Evolutionary conservation across 2,797 vertebrate genomes (phyloP).

Genomic region (Parauchenoglanis punctatus): DNA sequence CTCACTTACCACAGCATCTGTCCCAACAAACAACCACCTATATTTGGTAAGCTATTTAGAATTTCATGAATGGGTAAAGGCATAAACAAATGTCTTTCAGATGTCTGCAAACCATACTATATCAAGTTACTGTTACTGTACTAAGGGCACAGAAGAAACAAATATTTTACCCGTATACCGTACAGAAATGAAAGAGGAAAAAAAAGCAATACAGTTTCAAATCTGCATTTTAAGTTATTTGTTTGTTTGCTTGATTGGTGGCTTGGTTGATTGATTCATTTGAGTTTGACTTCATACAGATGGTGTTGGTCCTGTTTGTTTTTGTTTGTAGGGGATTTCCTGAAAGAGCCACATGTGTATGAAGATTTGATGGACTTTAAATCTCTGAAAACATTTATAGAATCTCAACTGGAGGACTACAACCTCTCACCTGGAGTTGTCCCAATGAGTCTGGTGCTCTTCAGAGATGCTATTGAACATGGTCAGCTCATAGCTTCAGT

Average conservation of each 20-base stretch:
- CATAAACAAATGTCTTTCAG: neutral
- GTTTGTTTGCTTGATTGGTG: neutral
- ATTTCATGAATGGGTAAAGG: neutral
- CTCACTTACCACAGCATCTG: conserved; percentile 83
- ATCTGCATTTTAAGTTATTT: neutral
- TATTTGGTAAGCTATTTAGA: conserved; percentile 79
- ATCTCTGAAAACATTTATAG: conserved; percentile 80
- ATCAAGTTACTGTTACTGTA: neutral
- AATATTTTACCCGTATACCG: neutral
- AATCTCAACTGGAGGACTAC: conserved; percentile 81
- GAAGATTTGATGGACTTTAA: conserved; percentile 83
- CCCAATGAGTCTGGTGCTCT: conserved; percentile 85
- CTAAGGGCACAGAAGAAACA: neutral
- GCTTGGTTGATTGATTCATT: conserved; percentile 6
- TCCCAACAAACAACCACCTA: conserved; percentile 80
- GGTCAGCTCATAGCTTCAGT: conserved; percentile 67
- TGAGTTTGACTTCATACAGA: neutral
- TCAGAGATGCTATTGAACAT: conserved; percentile 86
- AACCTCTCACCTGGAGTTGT: conserved; percentile 78
- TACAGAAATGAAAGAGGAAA: neutral
- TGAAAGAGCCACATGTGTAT: conserved; percentile 78
- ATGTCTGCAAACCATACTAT: neutral
- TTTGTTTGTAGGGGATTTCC: conserved; percentile 79
- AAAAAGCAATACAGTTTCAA: neutral
- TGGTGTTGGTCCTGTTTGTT: neutral